phyloP scores from a whole-genome alignment of 2,888 invertebrate species.

The Drosophila ochracea region DNA sequence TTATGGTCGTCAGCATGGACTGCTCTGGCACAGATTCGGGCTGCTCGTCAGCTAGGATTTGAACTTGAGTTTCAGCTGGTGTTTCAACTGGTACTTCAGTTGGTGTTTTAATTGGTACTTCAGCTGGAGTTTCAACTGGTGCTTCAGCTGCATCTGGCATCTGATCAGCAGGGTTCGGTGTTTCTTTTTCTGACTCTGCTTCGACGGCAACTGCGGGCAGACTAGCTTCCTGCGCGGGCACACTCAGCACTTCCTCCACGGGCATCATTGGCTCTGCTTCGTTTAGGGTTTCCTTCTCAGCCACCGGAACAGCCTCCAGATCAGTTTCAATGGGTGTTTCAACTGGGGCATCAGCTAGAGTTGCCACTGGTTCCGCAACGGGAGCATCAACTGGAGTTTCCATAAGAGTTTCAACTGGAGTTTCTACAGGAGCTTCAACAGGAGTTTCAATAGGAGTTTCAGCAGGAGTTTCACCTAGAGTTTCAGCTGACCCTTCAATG shows the following conservation, averaged over 20 bases:
- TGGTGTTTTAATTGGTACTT: neutral
- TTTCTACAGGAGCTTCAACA: neutral
- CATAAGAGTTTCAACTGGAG: constrained; percentile 3
- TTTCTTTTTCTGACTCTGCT: constrained; percentile 10
- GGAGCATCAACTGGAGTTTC: neutral
- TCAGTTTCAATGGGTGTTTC: constrained; percentile 14
- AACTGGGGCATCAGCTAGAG: neutral
- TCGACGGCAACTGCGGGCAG: constrained; percentile 11
- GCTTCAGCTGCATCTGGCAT: constrained; percentile 7
- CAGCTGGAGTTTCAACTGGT: constrained; percentile 4
- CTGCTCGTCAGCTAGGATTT: constrained; percentile 20
- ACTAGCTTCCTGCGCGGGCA: constrained; percentile 12
- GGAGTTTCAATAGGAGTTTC: neutral
- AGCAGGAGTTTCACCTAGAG: neutral
- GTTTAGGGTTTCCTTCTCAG: constrained; percentile 6
- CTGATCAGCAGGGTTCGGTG: constrained; percentile 18
- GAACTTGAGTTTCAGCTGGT: neutral
- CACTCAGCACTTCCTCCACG: constrained; percentile 4
- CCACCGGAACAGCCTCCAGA: neutral
- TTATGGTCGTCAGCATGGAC: constrained; percentile 78
- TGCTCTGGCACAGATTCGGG: constrained; percentile 18
- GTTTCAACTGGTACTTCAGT: neutral
- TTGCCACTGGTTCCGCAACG: constrained; percentile 9
- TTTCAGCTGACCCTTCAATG: neutral
- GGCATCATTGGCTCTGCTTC: constrained; percentile 12